Base-by-base conservation (phyloP, 2,113 vertebrate genomes). In the Seriola quinqueradiata region DNA sequence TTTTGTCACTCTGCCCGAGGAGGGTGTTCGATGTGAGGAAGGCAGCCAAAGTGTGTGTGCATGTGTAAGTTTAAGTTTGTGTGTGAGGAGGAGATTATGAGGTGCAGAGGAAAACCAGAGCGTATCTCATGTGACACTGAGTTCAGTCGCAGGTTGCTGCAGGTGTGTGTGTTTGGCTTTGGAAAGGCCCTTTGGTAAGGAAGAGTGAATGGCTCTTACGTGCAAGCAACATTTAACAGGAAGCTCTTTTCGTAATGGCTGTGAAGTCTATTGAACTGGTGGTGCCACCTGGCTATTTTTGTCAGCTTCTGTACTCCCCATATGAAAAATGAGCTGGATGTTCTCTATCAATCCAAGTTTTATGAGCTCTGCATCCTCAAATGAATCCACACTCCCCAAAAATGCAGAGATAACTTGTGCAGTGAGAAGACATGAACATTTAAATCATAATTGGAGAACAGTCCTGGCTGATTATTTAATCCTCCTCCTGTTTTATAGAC, bases 201-300 rank as follows among this genome's bases (percentile, higher is more conserved):
- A 48, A 70, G 55, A 80, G 55, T 75, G 69, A 90, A 82, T 90
- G 64, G 72, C 72, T 87, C 46, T 84, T 71, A 60, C 57, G 80
- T 84, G 74, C 78, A 75, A 69, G 82, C 83, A 86, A 87, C 84
- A 83, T 89, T 90, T 85, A 90, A 87, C 86, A 82, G 66, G 68
- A 63, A 23, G 17, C 70, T 84, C 75, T 77, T 38, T 87, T 88
- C 40, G 78, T 79, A 91, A 85, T 88, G 76, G 76, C 38, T 79
- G 54, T 81, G 73, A 89, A 70, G 85, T 89, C 55, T 84, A 81
- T 87, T 87, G 71, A 85, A 81, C 65, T 32, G 64, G 40, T 83
- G 40, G 77, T 77, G 84, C 84, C 75, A 89, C 81, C 69, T 91
- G 86, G 77, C 36, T 82, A 85, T 88, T 91, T 81, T 80, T 64